A percentile compares a stretch with the other conserved stretches of the same genome.
These are phyloP conservation scores for Diachrysia chrysitis DNA, from an alignment of 2,888 invertebrate species.

Conservation along the genomic window DNA sequence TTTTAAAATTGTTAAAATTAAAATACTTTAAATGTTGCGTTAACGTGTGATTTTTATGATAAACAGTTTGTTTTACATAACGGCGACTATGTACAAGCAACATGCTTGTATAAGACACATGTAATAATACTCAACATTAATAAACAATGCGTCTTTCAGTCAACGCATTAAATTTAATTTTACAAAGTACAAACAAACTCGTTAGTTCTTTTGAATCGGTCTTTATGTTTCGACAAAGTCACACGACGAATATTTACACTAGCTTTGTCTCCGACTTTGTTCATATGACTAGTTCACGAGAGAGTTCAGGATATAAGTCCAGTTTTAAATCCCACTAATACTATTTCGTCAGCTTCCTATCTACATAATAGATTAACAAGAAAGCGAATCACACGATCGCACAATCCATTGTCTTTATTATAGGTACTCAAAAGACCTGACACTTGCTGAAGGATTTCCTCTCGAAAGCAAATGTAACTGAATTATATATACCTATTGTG, in stretches of 20 bases:
- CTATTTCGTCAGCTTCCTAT: not conserved
- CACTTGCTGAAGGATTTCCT: too few species aligned
- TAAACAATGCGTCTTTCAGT: constrained; percentile 1
- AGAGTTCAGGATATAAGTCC: not conserved
- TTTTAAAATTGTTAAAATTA: too few species aligned
- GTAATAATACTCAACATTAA: not conserved
- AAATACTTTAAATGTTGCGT: too few species aligned
- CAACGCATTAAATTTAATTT: not conserved
- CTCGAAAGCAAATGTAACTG: too few species aligned
- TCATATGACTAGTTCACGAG: not conserved
- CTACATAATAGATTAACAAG: not conserved
- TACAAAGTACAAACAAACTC: not conserved
- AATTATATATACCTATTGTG: too few species aligned
- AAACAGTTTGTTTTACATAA: not conserved
- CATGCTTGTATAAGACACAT: not conserved
- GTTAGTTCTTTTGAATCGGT: not conserved
- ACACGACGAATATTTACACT: not conserved
- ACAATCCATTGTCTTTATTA: too few species aligned
- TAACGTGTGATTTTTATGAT: not conserved
- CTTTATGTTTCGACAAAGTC: not conserved
- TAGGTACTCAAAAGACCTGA: too few species aligned
- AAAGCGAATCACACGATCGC: too few species aligned
- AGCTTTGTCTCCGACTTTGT: not conserved
- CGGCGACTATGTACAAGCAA: not conserved
- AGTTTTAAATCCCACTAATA: not conserved